phyloP scores from a whole-genome alignment of 2,113 vertebrate genomes.

The Saccopteryx leptura region DNA sequence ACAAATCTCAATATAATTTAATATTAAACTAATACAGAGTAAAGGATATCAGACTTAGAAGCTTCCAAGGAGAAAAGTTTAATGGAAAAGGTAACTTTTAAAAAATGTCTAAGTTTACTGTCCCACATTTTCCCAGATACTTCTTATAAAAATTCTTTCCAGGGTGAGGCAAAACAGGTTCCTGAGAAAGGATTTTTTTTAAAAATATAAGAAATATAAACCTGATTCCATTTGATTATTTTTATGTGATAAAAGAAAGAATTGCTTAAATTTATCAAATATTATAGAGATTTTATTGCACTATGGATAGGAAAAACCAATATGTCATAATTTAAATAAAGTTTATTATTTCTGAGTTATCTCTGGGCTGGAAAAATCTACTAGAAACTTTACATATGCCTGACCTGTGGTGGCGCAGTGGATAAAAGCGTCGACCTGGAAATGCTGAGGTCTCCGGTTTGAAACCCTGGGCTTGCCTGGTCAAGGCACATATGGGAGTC shows the following conservation, averaged over 20 bases:
- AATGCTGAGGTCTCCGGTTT: too few species aligned
- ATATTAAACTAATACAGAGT: not conserved
- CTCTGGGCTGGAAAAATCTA: not conserved
- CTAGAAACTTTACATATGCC: not conserved
- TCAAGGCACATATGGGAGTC: too few species aligned
- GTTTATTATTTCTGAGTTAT: not conserved
- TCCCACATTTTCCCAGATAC: not conserved
- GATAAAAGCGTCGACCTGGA: too few species aligned
- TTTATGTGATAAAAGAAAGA: not conserved
- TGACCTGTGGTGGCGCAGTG: too few species aligned
- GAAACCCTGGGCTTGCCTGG: too few species aligned
- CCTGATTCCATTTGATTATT: not conserved
- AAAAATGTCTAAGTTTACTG: not conserved
- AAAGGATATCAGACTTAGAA: not conserved
- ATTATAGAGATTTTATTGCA: not conserved
- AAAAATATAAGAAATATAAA: conserved; percentile 19
- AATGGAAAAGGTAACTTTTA: not conserved
- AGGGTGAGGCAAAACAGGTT: not conserved
- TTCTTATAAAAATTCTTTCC: not conserved
- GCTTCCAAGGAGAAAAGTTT: not conserved
- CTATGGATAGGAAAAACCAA: not conserved
- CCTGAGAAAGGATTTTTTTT: not conserved
- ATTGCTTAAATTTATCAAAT: conserved; percentile 27
- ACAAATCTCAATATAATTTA: not conserved
- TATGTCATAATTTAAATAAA: not conserved